Conservation (phyloP, 2,797 vertebrate genomes). For the Echiichthys vipera region DNA sequence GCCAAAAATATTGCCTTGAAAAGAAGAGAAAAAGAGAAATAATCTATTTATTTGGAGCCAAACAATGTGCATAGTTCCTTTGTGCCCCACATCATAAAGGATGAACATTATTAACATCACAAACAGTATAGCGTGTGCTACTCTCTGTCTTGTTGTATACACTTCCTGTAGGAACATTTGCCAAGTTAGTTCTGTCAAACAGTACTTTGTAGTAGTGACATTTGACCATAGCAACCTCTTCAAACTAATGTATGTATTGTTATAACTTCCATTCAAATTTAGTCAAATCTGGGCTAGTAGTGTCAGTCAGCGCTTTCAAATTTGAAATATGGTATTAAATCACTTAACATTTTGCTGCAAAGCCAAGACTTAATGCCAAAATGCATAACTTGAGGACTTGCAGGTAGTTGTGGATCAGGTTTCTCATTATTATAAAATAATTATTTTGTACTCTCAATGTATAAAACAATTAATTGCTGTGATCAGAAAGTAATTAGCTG, state of each 20-base stretch:
- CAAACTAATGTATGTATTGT: not conserved
- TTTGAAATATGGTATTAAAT: slow-evolving; percentile 15
- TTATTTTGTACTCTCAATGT: not conserved
- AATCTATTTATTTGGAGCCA: too few species aligned
- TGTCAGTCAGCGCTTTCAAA: not conserved
- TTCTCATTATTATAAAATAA: not conserved
- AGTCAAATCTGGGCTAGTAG: not conserved
- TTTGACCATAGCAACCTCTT: not conserved
- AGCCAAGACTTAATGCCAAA: not conserved
- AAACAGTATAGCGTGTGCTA: not conserved
- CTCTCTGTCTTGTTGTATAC: not conserved
- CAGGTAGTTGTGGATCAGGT: not conserved
- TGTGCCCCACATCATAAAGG: not conserved
- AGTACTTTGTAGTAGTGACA: not conserved
- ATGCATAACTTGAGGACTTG: not conserved
- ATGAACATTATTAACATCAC: not conserved
- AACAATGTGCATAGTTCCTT: too few species aligned
- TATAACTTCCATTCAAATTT: not conserved
- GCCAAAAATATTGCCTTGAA: too few species aligned
- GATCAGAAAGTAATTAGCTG: not conserved
- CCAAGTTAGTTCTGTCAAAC: not conserved
- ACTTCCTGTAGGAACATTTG: not conserved
- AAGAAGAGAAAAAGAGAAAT: too few species aligned
- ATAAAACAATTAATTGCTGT: not conserved
- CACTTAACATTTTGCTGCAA: not conserved